Percentiles rank a stretch among this genome's conserved stretches.
Evolutionary conservation across 2,113 vertebrate species (phyloP).

Genomic region (Silurus meridionalis): DNA sequence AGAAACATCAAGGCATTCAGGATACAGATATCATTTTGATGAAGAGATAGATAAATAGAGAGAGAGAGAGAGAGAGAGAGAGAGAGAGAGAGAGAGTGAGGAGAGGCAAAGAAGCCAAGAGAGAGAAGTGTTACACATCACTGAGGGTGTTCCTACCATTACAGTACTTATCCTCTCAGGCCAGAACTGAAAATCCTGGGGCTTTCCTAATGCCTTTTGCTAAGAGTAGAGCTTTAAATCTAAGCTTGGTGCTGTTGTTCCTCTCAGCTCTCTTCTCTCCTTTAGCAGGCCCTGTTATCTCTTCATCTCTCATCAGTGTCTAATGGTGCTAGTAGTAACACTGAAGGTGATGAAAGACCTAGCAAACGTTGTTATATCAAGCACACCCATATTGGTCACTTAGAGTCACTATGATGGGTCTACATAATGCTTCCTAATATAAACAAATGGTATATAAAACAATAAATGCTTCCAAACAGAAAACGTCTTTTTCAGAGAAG

Average conservation of each 20-base stretch:
- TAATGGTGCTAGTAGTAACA: conserved; percentile 61
- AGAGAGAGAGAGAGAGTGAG: not conserved
- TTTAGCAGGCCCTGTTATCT: conserved; percentile 54
- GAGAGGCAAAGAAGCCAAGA: not conserved
- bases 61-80: not conserved
- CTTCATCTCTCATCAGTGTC: conserved; percentile 67
- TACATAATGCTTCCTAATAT: too few relatives aligned
- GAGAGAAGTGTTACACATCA: not conserved
- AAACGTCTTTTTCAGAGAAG: too few relatives aligned
- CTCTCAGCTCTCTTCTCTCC: conserved; percentile 29
- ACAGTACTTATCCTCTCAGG: not conserved
- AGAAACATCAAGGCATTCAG: conserved; percentile 54
- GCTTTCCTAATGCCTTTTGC: conserved; percentile 43
- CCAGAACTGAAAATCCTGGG: conserved; percentile 20
- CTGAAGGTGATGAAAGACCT: conserved; percentile 58
- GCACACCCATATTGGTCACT: too few relatives aligned
- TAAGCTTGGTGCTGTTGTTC: conserved; percentile 12
- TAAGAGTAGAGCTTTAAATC: conserved; percentile 52
- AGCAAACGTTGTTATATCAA: not conserved
- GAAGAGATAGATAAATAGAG: not conserved
- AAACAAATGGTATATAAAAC: too few relatives aligned
- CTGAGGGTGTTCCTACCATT: conserved; percentile 22
- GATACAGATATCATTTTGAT: conserved; percentile 51
- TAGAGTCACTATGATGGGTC: too few relatives aligned
- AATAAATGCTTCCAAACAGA: too few relatives aligned